A percentile compares a stretch with the other conserved stretches of the same genome.
These are phyloP conservation scores for Tenodera sinensis DNA, from an alignment of 2,888 invertebrate genomes.

Conservation along the genomic window DNA sequence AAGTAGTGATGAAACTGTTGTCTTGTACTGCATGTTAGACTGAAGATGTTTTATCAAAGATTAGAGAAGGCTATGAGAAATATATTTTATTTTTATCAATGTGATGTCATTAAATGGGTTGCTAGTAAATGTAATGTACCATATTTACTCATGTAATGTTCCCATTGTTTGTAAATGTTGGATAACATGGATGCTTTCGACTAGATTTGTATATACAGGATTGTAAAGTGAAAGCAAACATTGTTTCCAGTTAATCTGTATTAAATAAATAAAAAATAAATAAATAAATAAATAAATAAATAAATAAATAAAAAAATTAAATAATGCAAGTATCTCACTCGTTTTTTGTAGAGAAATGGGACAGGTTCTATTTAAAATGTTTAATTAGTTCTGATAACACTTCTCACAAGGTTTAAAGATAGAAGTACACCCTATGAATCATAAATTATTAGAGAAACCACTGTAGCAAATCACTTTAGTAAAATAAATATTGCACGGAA, in stretches of 20 bases:
- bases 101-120: background rate
- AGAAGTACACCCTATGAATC: too few relatives aligned
- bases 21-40: background rate
- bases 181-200: background rate
- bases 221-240: background rate
- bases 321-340: too few relatives aligned
- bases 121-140: background rate
- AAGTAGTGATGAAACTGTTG: background rate
- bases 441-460: too few relatives aligned
- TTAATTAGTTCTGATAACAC: too few relatives aligned
- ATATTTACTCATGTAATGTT: background rate
- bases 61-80: background rate
- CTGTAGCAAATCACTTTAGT: too few relatives aligned
- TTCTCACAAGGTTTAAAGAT: too few relatives aligned
- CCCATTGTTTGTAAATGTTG: background rate
- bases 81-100: background rate
- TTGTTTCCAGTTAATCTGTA: background rate
- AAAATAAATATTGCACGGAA: too few relatives aligned
- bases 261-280: background rate
- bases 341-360: too few relatives aligned
- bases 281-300: too few relatives aligned
- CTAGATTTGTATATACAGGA: too few relatives aligned
- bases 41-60: background rate
- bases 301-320: too few relatives aligned
- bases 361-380: too few relatives aligned